Evolutionary conservation across 2,888 invertebrate species (phyloP).

Genomic region (Lepidochitona cinerea): DNA sequence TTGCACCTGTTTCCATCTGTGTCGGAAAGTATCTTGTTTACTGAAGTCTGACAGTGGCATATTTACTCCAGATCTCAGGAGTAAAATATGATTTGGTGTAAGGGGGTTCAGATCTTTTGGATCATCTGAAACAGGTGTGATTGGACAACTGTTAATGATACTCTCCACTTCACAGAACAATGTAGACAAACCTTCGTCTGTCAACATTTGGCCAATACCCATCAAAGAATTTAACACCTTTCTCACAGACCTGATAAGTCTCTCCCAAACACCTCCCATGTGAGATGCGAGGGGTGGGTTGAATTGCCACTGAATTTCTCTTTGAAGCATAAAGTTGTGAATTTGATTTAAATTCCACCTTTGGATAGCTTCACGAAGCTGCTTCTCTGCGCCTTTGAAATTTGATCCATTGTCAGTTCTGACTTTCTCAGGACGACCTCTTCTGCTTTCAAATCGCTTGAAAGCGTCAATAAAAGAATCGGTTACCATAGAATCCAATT

Average conservation of each 20-base stretch:
- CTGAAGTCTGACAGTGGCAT: neutral
- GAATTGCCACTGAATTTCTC: neutral
- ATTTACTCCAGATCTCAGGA: neutral
- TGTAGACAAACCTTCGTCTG: neutral
- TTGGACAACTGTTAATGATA: constrained; percentile 11
- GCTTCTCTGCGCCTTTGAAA: neutral
- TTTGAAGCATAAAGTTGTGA: neutral
- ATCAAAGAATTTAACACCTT: neutral
- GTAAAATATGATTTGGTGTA: neutral
- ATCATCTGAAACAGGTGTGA: constrained; percentile 11
- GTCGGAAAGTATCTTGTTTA: neutral
- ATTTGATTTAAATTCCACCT: neutral
- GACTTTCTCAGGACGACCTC: constrained; percentile 3
- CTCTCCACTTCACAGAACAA: neutral
- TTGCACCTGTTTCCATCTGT: neutral
- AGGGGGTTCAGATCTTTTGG: neutral
- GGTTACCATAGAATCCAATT: constrained; percentile 1
- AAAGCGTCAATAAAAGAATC: constrained; percentile 18
- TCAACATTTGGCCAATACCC: neutral
- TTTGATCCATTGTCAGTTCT: constrained; percentile 20
- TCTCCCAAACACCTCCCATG: neutral
- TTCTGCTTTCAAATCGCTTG: constrained; percentile 3
- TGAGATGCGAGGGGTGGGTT: neutral
- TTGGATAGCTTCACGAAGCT: neutral
- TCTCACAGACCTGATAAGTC: neutral